These are phyloP conservation scores for Pterocles gutturalis DNA, from an alignment of 2,113 vertebrate species.

Conservation along the genomic window DNA sequence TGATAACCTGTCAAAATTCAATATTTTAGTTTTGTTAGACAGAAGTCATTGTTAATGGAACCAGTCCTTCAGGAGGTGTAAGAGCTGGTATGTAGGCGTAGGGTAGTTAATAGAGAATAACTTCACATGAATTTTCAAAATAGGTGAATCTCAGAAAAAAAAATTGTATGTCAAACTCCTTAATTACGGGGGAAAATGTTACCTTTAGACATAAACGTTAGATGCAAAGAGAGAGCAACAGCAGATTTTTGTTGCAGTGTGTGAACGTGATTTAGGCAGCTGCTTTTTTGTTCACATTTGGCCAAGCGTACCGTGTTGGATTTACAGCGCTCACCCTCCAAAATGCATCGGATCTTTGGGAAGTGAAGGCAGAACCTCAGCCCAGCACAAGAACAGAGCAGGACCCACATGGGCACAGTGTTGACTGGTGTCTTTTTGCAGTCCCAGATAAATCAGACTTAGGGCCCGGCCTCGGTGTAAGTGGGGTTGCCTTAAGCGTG, in stretches of 20 bases:
- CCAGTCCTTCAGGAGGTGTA: not conserved
- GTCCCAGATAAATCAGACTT: not conserved
- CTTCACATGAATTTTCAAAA: not conserved
- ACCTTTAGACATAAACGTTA: not conserved
- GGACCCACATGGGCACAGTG: too few relatives aligned
- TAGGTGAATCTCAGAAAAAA: not conserved
- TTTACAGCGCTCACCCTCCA: fast-evolving
- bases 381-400: fast-evolving
- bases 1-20: not conserved
- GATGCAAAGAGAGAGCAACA: not conserved
- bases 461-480: not conserved
- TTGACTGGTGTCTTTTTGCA: not conserved
- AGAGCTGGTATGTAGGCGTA: not conserved
- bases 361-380: not conserved
- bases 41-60: not conserved
- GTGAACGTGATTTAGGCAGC: not conserved
- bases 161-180: not conserved
- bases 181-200: not conserved
- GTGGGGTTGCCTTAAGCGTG: not conserved
- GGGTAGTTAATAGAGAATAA: not conserved
- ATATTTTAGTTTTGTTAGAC: not conserved
- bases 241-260: not conserved
- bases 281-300: not conserved
- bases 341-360: not conserved
- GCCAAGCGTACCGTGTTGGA: not conserved